These are phyloP conservation scores for Diogma glabrata DNA, from an alignment of 2,888 invertebrate genomes.

Conservation along the genomic window DNA sequence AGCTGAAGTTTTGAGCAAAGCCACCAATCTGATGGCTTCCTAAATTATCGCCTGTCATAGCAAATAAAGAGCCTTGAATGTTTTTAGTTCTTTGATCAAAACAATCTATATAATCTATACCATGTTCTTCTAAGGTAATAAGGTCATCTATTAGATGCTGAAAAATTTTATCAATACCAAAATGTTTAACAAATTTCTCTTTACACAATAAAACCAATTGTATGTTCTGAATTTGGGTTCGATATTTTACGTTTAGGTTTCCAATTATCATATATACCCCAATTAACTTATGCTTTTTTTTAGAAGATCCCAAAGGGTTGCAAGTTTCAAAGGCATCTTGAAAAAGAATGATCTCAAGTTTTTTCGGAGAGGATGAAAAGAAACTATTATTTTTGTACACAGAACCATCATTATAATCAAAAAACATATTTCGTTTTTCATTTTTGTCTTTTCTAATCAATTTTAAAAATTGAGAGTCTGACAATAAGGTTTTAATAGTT, in stretches of 20 bases:
- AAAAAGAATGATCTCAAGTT: conserved; percentile 21
- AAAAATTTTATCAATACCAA: conserved; percentile 21
- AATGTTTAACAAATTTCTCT: conserved; percentile 21
- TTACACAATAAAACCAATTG: conserved; percentile 24
- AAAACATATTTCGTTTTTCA: conserved; percentile 4
- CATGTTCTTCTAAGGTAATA: conserved; percentile 20
- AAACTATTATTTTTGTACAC: conserved; percentile 16
- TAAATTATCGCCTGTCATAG: conserved; percentile 22
- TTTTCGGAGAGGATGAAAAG: conserved; percentile 12
- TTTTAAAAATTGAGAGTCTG: conserved; percentile 13
- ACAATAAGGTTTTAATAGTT: conserved; percentile 11
- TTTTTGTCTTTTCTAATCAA: too few relatives aligned
- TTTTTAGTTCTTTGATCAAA: conserved; percentile 10
- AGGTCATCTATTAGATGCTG: conserved; percentile 21
- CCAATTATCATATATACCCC: conserved; percentile 24
- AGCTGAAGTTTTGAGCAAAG: conserved; percentile 23
- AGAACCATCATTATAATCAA: too few relatives aligned
- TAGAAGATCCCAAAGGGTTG: conserved; percentile 24
- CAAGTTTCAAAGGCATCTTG: conserved; percentile 26
- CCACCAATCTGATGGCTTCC: conserved; percentile 25
- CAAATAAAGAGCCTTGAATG: conserved; percentile 20
- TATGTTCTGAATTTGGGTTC: conserved; percentile 21
- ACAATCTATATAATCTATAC: conserved; percentile 15
- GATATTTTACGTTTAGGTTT: conserved; percentile 21
- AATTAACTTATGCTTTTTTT: conserved; percentile 23